Evolutionary conservation across 2,888 invertebrate genomes (phyloP).

Genomic region (Leucozona laternaria): DNA sequence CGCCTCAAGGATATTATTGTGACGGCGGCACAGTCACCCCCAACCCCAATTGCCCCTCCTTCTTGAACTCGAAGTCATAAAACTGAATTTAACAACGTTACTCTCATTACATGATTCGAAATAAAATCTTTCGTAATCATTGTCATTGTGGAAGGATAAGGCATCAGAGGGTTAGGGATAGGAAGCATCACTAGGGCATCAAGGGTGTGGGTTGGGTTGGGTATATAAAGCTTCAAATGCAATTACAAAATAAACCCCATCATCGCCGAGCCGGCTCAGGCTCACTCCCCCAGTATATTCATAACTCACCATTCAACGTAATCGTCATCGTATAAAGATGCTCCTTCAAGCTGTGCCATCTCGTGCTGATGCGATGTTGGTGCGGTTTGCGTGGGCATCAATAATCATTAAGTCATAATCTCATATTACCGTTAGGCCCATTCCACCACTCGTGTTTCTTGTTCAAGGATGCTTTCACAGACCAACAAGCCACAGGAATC

Average conservation of each 20-base stretch:
- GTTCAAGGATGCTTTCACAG: slow-evolving; percentile 11
- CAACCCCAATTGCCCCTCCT: background rate
- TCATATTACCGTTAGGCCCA: slow-evolving; percentile 66
- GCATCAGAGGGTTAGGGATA: background rate
- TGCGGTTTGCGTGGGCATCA: slow-evolving; percentile 66
- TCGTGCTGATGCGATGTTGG: slow-evolving; percentile 27
- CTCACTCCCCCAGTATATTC: slow-evolving; percentile 19
- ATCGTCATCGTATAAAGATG: slow-evolving; percentile 56
- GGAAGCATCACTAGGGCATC: background rate
- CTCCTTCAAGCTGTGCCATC: slow-evolving; percentile 49
- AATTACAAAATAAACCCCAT: slow-evolving; percentile 56
- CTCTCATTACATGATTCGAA: slow-evolving; percentile 64
- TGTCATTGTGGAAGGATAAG: slow-evolving; percentile 7
- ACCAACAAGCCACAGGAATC: slow-evolving; percentile 50
- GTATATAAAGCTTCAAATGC: slow-evolving; percentile 55
- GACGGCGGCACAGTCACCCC: background rate
- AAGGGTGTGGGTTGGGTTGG: background rate
- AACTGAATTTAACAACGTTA: slow-evolving; percentile 66
- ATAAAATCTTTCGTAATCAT: slow-evolving; percentile 56
- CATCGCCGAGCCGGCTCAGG: too few relatives aligned
- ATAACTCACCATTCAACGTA: slow-evolving; percentile 66
- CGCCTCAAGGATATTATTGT: slow-evolving; percentile 29
- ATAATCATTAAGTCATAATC: slow-evolving; percentile 75
- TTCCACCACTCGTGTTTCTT: slow-evolving; percentile 14
- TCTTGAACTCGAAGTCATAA: slow-evolving; percentile 48